Percentiles rank a stretch among this genome's conserved stretches.
phyloP scores from a whole-genome alignment of 2,888 invertebrate genomes.

The Erebia epiphron region DNA sequence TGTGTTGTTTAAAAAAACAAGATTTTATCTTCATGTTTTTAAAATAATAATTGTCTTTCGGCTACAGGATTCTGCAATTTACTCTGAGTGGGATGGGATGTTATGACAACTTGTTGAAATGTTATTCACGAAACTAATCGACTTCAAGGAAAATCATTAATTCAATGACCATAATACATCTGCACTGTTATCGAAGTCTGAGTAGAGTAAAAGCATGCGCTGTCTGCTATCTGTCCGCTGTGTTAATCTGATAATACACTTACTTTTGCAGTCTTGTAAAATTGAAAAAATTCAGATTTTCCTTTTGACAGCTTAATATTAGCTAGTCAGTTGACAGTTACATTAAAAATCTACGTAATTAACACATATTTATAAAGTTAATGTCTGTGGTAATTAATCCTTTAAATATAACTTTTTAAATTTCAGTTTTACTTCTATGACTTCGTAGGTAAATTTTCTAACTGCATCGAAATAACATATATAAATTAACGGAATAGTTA shows the following conservation, averaged over 20 bases:
- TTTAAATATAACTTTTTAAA: too few species aligned
- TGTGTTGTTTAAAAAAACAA: slow-evolving; percentile 6
- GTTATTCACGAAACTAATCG: slow-evolving; percentile 25
- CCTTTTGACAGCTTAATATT: too few species aligned
- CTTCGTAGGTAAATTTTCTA: not conserved
- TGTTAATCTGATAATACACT: not conserved
- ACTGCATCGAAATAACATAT: not conserved
- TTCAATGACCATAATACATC: slow-evolving; percentile 3
- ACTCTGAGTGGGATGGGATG: slow-evolving; percentile 20
- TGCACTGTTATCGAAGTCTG: not conserved
- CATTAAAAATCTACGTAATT: too few species aligned
- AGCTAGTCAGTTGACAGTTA: too few species aligned
- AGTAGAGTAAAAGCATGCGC: not conserved
- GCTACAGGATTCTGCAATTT: slow-evolving; percentile 13
- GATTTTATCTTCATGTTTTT: not conserved
- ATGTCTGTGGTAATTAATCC: too few species aligned
- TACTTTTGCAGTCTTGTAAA: too few species aligned
- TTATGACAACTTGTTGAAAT: slow-evolving; percentile 37
- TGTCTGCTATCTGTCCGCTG: not conserved
- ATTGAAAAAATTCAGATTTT: too few species aligned
- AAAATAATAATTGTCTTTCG: slow-evolving; percentile 16
- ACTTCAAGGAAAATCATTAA: not conserved
- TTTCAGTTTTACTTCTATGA: too few species aligned
- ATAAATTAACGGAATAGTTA: too few species aligned
- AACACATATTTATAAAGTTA: too few species aligned